A percentile compares a stretch with the other conserved stretches of the same genome.
Evolutionary conservation across 2,113 vertebrate genomes (phyloP).

Genomic region (Ascaphus truei): DNA sequence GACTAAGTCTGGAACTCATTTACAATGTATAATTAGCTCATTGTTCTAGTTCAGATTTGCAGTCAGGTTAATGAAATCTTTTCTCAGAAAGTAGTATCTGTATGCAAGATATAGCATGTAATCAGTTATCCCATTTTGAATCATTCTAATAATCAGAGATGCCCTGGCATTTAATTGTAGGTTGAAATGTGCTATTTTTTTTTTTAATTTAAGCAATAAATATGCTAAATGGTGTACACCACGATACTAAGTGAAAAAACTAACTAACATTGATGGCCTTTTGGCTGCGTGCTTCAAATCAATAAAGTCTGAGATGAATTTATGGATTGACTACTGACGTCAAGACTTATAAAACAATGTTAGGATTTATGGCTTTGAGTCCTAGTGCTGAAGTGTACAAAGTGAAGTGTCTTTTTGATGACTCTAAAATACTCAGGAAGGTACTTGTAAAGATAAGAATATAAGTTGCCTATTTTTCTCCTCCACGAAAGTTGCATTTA

Average conservation of each 20-base stretch:
- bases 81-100: not conserved
- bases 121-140: not conserved
- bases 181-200: not conserved
- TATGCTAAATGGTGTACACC: not conserved
- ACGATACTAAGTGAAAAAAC: not conserved
- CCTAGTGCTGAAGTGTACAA: conserved; percentile 2
- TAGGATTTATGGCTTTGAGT: not conserved
- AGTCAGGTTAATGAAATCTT: conserved; percentile 21
- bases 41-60: not conserved
- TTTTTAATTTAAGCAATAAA: conserved; percentile 21
- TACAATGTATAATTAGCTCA: not conserved
- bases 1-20: conserved; percentile 6
- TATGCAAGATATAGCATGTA: not conserved
- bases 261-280: not conserved
- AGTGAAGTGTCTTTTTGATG: not conserved
- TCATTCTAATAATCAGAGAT: conserved; percentile 17
- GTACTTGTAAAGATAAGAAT: too few species aligned
- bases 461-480: too few species aligned
- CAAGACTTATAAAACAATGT: not conserved
- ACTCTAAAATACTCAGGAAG: not conserved
- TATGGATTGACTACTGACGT: conserved; percentile 25
- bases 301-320: conserved; percentile 12
- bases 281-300: conserved; percentile 14
- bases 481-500: too few species aligned
- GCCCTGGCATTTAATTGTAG: conserved; percentile 13